These are phyloP conservation scores for Drosophila setifemur DNA, from an alignment of 1,140 invertebrate species.

Conservation along the genomic window DNA sequence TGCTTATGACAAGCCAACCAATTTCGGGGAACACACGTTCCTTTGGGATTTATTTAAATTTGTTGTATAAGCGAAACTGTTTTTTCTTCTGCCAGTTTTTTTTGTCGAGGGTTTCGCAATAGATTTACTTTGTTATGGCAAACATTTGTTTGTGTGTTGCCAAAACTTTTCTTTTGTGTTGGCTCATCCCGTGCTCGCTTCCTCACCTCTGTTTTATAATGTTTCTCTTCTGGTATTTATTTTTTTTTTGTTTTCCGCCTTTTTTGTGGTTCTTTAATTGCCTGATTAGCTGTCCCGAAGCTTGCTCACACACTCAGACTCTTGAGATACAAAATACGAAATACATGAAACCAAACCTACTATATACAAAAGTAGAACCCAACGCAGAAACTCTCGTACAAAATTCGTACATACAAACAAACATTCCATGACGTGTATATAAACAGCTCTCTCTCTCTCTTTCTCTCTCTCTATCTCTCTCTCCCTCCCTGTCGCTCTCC, in stretches of 20 bases:
- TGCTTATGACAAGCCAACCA: slow-evolving; percentile 23
- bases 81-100: too few species aligned
- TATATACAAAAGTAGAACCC: slow-evolving; percentile 30
- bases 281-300: slow-evolving; percentile 43
- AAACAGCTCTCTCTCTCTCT: slow-evolving; percentile 2
- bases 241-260: slow-evolving; percentile 11
- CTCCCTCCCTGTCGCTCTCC: slow-evolving; percentile 19
- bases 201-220: neutral
- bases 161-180: slow-evolving; percentile 5
- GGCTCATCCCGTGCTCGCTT: neutral
- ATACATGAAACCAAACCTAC: slow-evolving; percentile 1
- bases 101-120: neutral
- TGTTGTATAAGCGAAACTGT: slow-evolving; percentile 10
- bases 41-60: slow-evolving; percentile 1
- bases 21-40: slow-evolving; percentile 1
- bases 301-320: slow-evolving; percentile 9
- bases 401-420: slow-evolving; percentile 30
- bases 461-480: slow-evolving; percentile 17
- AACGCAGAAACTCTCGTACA: slow-evolving; percentile 17
- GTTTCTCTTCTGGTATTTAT: slow-evolving; percentile 24
- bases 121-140: neutral
- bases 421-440: slow-evolving; percentile 39
- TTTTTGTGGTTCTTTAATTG: slow-evolving; percentile 46
- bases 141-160: neutral
- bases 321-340: neutral